Conservation (phyloP, 2,888 invertebrate genomes). For the Homarus gammarus region DNA sequence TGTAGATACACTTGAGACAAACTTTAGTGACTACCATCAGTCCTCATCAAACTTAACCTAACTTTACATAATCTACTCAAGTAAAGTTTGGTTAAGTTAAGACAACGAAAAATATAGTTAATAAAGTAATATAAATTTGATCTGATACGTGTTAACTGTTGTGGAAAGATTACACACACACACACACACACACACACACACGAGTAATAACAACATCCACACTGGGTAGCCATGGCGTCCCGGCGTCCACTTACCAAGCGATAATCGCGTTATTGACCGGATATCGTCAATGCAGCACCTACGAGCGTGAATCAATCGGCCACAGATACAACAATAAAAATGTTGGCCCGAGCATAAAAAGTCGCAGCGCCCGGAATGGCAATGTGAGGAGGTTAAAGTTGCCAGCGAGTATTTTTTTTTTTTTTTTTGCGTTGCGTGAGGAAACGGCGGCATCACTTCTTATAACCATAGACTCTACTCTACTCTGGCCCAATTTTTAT, state of each 20-base stretch:
- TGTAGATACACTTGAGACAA: no score
- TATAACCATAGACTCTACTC: slow-evolving; percentile 3
- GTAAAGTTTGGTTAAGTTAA: no score
- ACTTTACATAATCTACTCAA: no score
- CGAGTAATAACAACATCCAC: no score
- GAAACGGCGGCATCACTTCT: slow-evolving; percentile 20
- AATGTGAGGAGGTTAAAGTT: slow-evolving; percentile 38
- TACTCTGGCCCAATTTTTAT: slow-evolving; percentile 9
- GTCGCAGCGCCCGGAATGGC: slow-evolving; percentile 36
- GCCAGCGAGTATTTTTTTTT: slow-evolving; percentile 27
- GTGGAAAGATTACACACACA: no score
- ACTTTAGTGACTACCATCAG: no score
- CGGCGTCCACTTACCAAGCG: slow-evolving; percentile 54
- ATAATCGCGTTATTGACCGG: slow-evolving; percentile 63
- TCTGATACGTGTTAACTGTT: no score
- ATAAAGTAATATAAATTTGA: no score
- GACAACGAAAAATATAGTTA: no score
- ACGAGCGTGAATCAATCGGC: slow-evolving; percentile 66
- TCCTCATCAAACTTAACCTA: no score
- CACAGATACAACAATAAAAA: slow-evolving; percentile 69
- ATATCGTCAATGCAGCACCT: slow-evolving; percentile 68
- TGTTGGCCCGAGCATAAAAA: slow-evolving; percentile 56
- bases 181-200: no score
- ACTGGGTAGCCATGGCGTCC: no score
- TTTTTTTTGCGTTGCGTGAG: slow-evolving; percentile 16